A percentile compares a stretch with the other conserved stretches of the same genome.
phyloP scores from a whole-genome alignment of 2,888 invertebrate species.

The Aspidiotus rigidus region DNA sequence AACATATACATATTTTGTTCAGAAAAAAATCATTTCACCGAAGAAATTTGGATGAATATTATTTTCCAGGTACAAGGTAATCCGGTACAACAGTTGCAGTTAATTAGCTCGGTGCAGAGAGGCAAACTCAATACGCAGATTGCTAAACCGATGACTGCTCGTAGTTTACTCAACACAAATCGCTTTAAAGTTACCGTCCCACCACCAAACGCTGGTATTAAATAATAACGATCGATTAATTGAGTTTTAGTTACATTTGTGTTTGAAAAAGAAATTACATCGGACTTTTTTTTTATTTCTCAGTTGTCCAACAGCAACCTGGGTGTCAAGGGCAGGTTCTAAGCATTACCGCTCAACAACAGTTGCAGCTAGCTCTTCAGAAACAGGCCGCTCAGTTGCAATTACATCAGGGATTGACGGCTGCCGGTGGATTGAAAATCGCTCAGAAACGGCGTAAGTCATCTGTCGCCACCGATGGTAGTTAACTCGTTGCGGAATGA shows the following conservation, averaged over 20 bases:
- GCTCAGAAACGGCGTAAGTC: conserved; percentile 28
- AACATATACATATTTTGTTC: too few species aligned
- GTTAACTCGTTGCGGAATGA: conserved; percentile 3
- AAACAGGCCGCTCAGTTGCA: conserved; percentile 26
- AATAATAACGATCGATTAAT: too few species aligned
- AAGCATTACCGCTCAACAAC: conserved; percentile 27
- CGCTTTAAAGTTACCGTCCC: conserved; percentile 24
- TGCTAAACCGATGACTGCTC: conserved; percentile 23
- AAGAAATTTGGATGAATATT: too few species aligned
- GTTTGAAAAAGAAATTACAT: not conserved
- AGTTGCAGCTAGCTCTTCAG: conserved; percentile 27
- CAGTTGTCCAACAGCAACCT: conserved; percentile 29
- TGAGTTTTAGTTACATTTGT: not conserved
- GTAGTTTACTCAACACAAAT: conserved; percentile 27
- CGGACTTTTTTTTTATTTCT: not conserved
- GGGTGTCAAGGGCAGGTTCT: conserved; percentile 29
- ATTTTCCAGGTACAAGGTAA: conserved; percentile 17
- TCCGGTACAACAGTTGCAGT: conserved; percentile 17
- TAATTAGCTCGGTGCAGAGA: conserved; percentile 26
- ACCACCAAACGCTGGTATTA: conserved; percentile 25
- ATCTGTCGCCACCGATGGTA: conserved; percentile 30
- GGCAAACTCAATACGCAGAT: conserved; percentile 19
- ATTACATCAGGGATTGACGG: conserved; percentile 26
- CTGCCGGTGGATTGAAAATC: conserved; percentile 26
- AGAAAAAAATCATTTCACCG: too few species aligned